Conservation (phyloP, 2,888 invertebrate genomes). For the Magallana nippona region DNA sequence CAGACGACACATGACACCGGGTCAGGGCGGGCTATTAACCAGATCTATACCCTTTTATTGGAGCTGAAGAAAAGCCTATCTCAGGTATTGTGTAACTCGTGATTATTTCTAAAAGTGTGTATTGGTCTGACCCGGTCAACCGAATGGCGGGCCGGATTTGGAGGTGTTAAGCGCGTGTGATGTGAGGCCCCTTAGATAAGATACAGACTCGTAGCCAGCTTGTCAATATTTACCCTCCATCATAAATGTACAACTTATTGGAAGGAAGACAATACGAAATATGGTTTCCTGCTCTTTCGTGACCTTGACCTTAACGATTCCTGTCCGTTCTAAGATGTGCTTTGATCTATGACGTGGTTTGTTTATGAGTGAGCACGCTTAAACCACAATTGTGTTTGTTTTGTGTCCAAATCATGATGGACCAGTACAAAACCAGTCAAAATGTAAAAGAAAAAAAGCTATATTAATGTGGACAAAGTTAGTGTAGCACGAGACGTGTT, state of each 20-base stretch:
- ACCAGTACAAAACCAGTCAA: neutral
- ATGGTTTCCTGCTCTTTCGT: no score
- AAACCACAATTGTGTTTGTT: conserved; percentile 6
- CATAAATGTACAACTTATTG: neutral
- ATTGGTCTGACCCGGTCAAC: conserved; percentile 11
- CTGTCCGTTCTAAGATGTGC: no score
- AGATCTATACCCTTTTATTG: conserved; percentile 3
- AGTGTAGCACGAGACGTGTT: no score
- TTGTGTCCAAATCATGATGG: conserved; percentile 5
- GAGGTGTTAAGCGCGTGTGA: neutral
- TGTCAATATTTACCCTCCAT: neutral
- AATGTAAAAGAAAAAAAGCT: no score
- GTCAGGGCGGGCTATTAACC: conserved; percentile 5
- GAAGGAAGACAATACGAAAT: no score
- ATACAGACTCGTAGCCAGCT: neutral
- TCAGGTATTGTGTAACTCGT: neutral
- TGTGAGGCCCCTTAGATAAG: neutral
- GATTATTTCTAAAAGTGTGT: conserved; percentile 24
- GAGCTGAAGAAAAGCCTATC: conserved; percentile 23
- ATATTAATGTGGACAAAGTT: no score
- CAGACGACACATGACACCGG: neutral
- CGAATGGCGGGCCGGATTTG: neutral
- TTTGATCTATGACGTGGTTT: neutral
- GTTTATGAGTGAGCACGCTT: neutral
- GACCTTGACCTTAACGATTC: no score